Conservation (phyloP, 2,888 invertebrate genomes). For the Apamea sordens region DNA sequence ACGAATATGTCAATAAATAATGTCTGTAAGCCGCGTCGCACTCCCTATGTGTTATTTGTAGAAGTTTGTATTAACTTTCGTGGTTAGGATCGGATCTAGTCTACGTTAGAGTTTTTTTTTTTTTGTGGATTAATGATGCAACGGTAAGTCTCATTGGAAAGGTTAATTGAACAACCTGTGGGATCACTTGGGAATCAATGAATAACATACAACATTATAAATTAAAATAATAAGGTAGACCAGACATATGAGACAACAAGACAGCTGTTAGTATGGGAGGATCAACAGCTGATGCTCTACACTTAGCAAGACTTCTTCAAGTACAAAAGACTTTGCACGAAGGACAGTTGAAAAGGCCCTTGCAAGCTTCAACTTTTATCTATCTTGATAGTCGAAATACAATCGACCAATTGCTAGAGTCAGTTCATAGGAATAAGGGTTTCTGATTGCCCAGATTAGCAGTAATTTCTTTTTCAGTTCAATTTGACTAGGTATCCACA, state of each 20-base stretch:
- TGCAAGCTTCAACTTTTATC: background rate
- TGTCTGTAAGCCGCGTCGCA: conserved; percentile 69
- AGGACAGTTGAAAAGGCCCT: background rate
- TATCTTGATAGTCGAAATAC: background rate
- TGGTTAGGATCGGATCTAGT: conserved; percentile 22
- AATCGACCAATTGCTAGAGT: background rate
- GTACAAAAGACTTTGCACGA: background rate
- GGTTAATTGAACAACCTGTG: conserved; percentile 37
- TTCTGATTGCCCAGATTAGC: background rate
- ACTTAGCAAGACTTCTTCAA: background rate
- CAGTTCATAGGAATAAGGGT: background rate
- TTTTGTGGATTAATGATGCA: conserved; percentile 38
- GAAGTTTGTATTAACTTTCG: conserved; percentile 46
- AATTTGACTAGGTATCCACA: too few species aligned
- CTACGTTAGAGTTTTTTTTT: conserved; percentile 10
- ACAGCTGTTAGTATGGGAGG: background rate
- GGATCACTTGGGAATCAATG: conserved; percentile 28
- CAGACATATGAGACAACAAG: background rate
- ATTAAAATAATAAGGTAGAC: background rate
- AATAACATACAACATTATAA: background rate
- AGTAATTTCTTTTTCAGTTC: background rate
- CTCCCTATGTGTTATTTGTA: conserved; percentile 56
- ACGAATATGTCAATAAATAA: conserved; percentile 84
- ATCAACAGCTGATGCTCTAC: background rate
- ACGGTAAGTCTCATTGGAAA: conserved; percentile 25